phyloP scores from a whole-genome alignment of 1,140 invertebrate species.

The Amyelois transitella region DNA sequence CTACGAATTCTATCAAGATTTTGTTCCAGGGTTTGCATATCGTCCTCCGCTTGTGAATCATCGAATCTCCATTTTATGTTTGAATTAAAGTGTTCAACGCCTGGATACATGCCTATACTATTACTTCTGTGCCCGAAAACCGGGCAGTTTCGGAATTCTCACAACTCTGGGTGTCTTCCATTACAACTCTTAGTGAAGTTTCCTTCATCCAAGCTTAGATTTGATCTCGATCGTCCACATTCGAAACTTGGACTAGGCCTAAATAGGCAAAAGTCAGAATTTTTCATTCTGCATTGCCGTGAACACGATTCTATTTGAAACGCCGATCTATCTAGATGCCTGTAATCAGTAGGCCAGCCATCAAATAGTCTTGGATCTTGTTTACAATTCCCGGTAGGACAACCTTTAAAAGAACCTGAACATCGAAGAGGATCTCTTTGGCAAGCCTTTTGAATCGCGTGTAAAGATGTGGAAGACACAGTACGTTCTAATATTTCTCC shows the following conservation, averaged over 20 bases:
- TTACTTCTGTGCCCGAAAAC: slow-evolving; percentile 71
- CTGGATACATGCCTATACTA: slow-evolving; percentile 65
- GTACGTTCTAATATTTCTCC: slow-evolving; percentile 84
- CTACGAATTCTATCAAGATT: slow-evolving; percentile 69
- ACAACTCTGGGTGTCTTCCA: slow-evolving; percentile 69
- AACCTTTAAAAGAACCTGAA: slow-evolving; percentile 69
- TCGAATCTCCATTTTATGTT: slow-evolving; percentile 70
- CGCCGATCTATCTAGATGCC: slow-evolving; percentile 63
- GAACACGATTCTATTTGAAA: slow-evolving; percentile 70
- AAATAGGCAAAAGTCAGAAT: slow-evolving; percentile 67
- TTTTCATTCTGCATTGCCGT: slow-evolving; percentile 63
- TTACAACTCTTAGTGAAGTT: slow-evolving; percentile 70
- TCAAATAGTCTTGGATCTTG: slow-evolving; percentile 66
- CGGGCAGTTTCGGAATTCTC: slow-evolving; percentile 71
- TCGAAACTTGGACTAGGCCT: slow-evolving; percentile 54
- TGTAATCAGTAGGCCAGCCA: slow-evolving; percentile 57
- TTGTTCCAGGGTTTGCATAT: slow-evolving; percentile 61
- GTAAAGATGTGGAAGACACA: slow-evolving; percentile 80
- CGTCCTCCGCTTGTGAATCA: slow-evolving; percentile 51
- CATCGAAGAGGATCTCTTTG: slow-evolving; percentile 61
- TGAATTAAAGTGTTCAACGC: slow-evolving; percentile 66
- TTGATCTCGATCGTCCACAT: slow-evolving; percentile 64
- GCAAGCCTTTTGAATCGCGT: slow-evolving; percentile 77
- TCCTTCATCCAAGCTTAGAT: slow-evolving; percentile 69
- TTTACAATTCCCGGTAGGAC: slow-evolving; percentile 47